A percentile compares a stretch with the other conserved stretches of the same genome.
phyloP scores from a whole-genome alignment of 2,888 invertebrate species.

The Drosophila paranaensis region DNA sequence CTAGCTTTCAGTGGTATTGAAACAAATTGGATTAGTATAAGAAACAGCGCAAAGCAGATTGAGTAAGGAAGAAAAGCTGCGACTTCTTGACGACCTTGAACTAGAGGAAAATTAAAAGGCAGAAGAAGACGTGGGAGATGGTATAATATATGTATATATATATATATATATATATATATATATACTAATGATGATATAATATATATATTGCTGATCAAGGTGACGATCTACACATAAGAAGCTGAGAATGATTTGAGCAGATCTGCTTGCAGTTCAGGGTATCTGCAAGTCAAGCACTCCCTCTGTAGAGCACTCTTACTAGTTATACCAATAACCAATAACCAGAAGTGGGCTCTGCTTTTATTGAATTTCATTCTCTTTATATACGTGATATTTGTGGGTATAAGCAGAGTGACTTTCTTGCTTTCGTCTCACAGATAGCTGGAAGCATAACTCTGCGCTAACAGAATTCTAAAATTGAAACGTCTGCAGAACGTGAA shows the following conservation, averaged over 20 bases:
- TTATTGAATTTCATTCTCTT: background rate
- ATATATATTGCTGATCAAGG: too few relatives aligned
- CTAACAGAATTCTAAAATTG: background rate
- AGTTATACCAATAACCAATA: background rate
- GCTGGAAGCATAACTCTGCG: too few relatives aligned
- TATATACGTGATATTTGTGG: background rate
- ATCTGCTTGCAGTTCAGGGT: background rate
- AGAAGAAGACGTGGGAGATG: too few relatives aligned
- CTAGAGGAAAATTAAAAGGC: background rate
- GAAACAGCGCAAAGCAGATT: background rate
- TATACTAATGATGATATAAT: too few relatives aligned
- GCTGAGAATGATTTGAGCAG: background rate
- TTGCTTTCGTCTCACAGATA: background rate
- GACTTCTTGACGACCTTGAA: too few relatives aligned
- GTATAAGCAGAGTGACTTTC: background rate
- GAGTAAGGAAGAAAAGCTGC: too few relatives aligned
- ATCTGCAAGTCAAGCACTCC: too few relatives aligned
- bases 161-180: too few relatives aligned
- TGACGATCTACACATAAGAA: too few relatives aligned
- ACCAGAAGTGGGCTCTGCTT: background rate
- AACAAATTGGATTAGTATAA: background rate
- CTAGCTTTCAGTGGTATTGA: constrained; percentile 19
- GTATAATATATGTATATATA: too few relatives aligned
- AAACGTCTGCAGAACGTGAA: background rate
- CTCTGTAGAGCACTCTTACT: background rate